Conservation (phyloP, 2,113 vertebrate genomes). For the Tachysurus fulvidraco region DNA sequence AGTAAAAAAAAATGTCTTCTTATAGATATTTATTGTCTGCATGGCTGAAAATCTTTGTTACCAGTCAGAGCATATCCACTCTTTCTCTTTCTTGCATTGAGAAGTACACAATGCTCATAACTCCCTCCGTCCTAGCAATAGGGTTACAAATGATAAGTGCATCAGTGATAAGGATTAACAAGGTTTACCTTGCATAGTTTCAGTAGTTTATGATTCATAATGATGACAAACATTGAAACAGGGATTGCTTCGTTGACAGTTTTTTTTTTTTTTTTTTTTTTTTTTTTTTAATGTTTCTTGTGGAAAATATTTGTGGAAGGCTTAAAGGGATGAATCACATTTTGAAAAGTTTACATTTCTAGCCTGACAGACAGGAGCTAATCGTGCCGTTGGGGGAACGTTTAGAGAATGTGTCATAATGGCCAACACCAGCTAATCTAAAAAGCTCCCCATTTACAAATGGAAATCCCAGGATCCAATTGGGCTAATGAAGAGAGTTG, state of each 20-base stretch:
- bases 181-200: conserved; percentile 38
- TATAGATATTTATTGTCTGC: not conserved
- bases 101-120: not conserved
- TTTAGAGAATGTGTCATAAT: conserved; percentile 70
- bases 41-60: not conserved
- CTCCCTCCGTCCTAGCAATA: not conserved
- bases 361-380: conserved; percentile 55
- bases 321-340: conserved; percentile 52
- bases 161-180: conserved; percentile 35
- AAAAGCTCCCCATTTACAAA: conserved; percentile 80
- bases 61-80: not conserved
- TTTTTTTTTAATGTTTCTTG: conserved; percentile 35
- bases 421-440: conserved; percentile 77
- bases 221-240: conserved; percentile 41
- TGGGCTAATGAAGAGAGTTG: conserved; percentile 81
- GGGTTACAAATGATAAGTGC: conserved; percentile 18
- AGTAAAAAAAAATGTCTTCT: not conserved
- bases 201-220: conserved; percentile 49
- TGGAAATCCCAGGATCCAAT: conserved; percentile 81
- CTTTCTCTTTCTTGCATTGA: not conserved
- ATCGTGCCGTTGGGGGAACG: conserved; percentile 46
- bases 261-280: conserved; percentile 4
- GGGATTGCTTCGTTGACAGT: conserved; percentile 43
- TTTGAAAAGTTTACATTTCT: conserved; percentile 56
- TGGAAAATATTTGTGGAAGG: conserved; percentile 52